phyloP scores from a whole-genome alignment of 1,140 invertebrate genomes.

The Prorops nasuta region DNA sequence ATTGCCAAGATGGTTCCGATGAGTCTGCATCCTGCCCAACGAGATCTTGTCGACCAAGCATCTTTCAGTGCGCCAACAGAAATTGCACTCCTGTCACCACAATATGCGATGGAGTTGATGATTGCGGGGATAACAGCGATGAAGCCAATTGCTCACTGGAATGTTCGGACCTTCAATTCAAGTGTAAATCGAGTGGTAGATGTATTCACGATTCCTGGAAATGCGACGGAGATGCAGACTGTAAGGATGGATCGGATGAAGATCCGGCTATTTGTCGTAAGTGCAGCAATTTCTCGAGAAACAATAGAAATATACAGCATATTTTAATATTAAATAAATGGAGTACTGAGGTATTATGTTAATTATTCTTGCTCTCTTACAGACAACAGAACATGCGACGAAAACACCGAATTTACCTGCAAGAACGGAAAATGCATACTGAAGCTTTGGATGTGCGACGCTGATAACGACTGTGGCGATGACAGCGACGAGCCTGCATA shows the following conservation, averaged over 20 bases:
- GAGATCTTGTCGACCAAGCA: conserved; percentile 77
- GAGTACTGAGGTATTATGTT: neutral
- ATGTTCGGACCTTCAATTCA: conserved; percentile 91
- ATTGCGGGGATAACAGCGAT: conserved; percentile 84
- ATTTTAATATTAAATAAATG: too few species aligned
- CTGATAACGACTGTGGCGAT: conserved; percentile 90
- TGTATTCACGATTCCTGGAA: conserved; percentile 95
- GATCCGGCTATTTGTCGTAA: conserved; percentile 81
- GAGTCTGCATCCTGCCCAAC: conserved; percentile 80
- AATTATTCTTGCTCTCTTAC: neutral
- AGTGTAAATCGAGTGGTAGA: conserved; percentile 81
- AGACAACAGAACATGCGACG: conserved; percentile 80
- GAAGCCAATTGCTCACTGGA: conserved; percentile 78
- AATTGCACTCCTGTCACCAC: conserved; percentile 91
- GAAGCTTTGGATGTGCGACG: conserved; percentile 94
- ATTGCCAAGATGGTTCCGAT: conserved; percentile 90
- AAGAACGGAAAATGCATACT: conserved; percentile 95
- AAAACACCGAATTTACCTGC: conserved; percentile 80
- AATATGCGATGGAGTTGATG: conserved; percentile 89
- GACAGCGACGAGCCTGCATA: conserved; percentile 92
- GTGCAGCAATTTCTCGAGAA: too few species aligned
- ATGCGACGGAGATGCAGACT: conserved; percentile 93
- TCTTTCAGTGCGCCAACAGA: conserved; percentile 91
- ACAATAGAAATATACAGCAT: too few species aligned
- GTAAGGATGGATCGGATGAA: conserved; percentile 92